Base-by-base conservation (phyloP, 2,888 invertebrate genomes). In the Gisinianus flammeolus region DNA sequence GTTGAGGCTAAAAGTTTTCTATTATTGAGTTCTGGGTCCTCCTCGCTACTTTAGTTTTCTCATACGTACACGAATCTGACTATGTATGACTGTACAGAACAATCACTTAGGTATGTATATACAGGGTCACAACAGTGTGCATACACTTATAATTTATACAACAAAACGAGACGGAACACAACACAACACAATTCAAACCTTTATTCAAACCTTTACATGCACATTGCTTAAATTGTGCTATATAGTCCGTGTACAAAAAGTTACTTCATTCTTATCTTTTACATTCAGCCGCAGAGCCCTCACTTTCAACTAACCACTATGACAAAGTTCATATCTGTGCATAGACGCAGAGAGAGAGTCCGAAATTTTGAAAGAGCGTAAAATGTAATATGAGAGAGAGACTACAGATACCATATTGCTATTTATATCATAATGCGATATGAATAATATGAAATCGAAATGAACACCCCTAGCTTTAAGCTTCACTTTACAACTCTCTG, bases 191-290 rank as follows among this genome's bases (percentile, higher is more conserved):
- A n/a, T n/a, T n/a, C n/a, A n/a, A n/a, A n/a, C n/a, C n/a, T n/a
- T n/a, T n/a, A n/a, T n/a, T n/a, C n/a, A n/a, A n/a, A n/a, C n/a
- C n/a, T n/a, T n/a, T n/a, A n/a, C n/a, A n/a, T n/a, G n/a, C n/a
- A n/a, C n/a, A n/a, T n/a, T n/a, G n/a, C n/a, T n/a, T n/a, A n/a
- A n/a, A n/a, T n/a, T n/a, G n/a, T n/a, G n/a, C n/a, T n/a, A n/a
- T n/a, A n/a, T n/a, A n/a, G n/a, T n/a, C n/a, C n/a, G n/a, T n/a
- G n/a, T n/a, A n/a, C n/a, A n/a, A n/a, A n/a, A 44, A 44, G 44
- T 44, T 44, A 44, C 44, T 62, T 62, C 28, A 62, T 26, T 26
- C 62, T 62, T 62, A 62, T 62, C 62, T 62, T 62, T 62, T 28
- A 62, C 24, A 62, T 62, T 62, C 62, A 62, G 62, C 26, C 26